These are phyloP conservation scores for Mycogona germanica DNA, from an alignment of 2,888 invertebrate genomes.

Conservation along the genomic window DNA sequence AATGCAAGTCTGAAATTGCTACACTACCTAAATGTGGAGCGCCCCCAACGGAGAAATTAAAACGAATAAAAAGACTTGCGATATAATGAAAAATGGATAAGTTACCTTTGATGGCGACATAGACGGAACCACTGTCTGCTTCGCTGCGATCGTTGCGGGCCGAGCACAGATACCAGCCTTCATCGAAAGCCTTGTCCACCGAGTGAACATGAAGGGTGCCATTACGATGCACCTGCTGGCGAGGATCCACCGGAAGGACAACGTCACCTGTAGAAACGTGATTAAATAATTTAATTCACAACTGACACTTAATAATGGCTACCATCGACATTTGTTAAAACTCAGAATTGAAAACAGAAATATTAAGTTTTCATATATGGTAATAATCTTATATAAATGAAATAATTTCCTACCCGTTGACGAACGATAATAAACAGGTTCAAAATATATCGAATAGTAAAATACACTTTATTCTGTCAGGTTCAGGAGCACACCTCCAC, in stretches of 20 bases:
- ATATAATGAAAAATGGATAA: background rate
- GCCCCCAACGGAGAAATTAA: background rate
- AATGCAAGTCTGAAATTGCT: too few relatives aligned
- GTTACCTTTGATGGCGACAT: slow-evolving; percentile 8
- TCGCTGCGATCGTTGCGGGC: slow-evolving; percentile 29
- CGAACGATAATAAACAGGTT: too few relatives aligned
- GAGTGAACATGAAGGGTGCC: slow-evolving; percentile 32
- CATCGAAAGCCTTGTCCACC: slow-evolving; percentile 32
- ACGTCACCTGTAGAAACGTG: slow-evolving; percentile 25
- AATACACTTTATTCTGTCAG: too few relatives aligned
- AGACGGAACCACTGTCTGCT: slow-evolving; percentile 20
- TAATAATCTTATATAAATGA: too few relatives aligned
- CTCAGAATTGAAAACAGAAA: too few relatives aligned
- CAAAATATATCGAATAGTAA: too few relatives aligned
- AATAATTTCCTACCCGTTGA: too few relatives aligned
- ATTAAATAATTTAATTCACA: background rate
- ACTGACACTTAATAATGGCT: background rate
- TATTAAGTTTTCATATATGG: too few relatives aligned
- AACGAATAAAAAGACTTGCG: background rate
- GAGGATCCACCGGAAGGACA: slow-evolving; percentile 33
- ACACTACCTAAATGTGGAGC: too few relatives aligned
- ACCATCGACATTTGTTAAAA: too few relatives aligned
- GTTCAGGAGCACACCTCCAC: too few relatives aligned
- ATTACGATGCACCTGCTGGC: slow-evolving; percentile 31
- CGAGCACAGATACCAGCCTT: slow-evolving; percentile 33